Percentiles rank a stretch among this genome's conserved stretches.
Evolutionary conservation across 2,113 vertebrate genomes (phyloP).

Genomic region (Rhizomys pruinosus): DNA sequence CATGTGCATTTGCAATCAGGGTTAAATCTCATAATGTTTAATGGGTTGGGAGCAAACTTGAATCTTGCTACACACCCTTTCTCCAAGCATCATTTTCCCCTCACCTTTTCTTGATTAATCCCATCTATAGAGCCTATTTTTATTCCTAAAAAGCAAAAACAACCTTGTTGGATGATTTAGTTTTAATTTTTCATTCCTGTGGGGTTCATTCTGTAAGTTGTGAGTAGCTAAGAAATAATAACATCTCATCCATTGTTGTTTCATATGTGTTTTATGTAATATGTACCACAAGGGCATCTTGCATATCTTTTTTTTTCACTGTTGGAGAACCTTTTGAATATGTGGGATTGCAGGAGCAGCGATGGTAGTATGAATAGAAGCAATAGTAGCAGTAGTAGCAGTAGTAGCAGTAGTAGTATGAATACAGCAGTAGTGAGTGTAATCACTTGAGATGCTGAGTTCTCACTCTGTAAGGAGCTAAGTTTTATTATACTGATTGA

Average conservation of each 20-base stretch:
- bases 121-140: neutral
- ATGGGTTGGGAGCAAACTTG: neutral
- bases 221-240: slow-evolving; percentile 31
- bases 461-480: neutral
- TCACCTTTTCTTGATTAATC: neutral
- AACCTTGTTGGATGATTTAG: neutral
- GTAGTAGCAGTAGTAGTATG: neutral
- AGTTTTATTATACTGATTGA: neutral
- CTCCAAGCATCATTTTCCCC: too few relatives aligned
- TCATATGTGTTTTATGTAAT: neutral
- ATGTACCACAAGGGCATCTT: too few relatives aligned
- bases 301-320: neutral
- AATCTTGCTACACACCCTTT: neutral
- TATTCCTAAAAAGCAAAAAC: neutral
- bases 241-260: neutral
- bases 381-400: neutral
- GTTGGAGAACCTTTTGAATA: neutral
- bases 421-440: neutral
- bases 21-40: neutral
- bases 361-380: neutral
- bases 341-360: too few relatives aligned
- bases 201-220: neutral
- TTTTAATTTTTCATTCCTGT: neutral
- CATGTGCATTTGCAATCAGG: neutral
- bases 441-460: neutral